phyloP scores from a whole-genome alignment of 2,113 vertebrate species.

The Dasypus novemcinctus region DNA sequence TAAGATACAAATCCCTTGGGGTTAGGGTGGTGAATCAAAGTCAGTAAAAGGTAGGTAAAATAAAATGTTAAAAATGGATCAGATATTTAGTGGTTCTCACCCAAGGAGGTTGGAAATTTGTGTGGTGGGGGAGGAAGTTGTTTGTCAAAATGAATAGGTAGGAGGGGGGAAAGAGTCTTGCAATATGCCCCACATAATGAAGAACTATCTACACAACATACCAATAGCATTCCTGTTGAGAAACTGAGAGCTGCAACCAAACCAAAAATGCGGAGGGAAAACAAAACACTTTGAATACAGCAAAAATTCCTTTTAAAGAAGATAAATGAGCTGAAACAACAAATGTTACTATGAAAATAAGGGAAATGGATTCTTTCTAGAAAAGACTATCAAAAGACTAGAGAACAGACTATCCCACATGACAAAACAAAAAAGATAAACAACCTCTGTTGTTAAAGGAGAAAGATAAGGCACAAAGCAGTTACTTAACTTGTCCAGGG shows the following conservation, averaged over 20 bases:
- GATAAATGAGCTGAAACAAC: not conserved
- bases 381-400: constrained; percentile 18
- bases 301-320: constrained; percentile 25
- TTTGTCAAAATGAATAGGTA: not conserved
- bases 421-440: not conserved
- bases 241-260: not conserved
- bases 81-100: not conserved
- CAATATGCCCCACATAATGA: not conserved
- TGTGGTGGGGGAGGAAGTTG: not conserved
- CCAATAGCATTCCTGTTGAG: not conserved
- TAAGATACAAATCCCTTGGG: not conserved
- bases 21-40: not conserved
- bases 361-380: not conserved
- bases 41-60: not conserved
- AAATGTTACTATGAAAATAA: constrained; percentile 14
- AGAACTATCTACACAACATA: not conserved
- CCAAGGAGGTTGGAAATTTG: not conserved
- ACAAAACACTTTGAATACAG: not conserved
- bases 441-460: not conserved
- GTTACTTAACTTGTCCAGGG: not conserved
- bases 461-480: not conserved
- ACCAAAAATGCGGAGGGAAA: not conserved
- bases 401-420: not conserved
- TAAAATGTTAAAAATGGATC: not conserved
- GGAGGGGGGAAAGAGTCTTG: not conserved